Evolutionary conservation across 2,888 invertebrate genomes (phyloP).

Genomic region (Spatulosminthurus flaviceps): DNA sequence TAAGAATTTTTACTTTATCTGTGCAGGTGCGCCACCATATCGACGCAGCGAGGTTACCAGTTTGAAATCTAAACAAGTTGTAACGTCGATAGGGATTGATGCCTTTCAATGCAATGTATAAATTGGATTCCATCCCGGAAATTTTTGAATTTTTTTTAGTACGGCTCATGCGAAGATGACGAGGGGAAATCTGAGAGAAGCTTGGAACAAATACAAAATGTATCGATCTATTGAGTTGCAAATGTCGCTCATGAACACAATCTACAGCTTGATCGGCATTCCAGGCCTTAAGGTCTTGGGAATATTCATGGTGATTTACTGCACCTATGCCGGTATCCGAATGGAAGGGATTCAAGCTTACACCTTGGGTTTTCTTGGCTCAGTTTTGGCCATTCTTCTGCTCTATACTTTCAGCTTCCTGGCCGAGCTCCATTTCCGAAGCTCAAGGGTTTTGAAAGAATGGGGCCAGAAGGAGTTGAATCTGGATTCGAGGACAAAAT

Average conservation of each 20-base stretch:
- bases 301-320: background rate
- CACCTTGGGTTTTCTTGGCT: background rate
- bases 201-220: background rate
- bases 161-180: background rate
- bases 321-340: background rate
- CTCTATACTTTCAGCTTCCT: no score
- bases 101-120: no score
- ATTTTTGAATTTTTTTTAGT: no score
- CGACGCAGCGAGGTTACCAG: background rate
- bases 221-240: background rate
- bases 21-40: background rate
- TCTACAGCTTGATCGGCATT: background rate
- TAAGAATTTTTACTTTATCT: no score
- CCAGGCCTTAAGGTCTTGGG: background rate
- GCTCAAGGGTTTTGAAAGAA: background rate
- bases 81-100: no score
- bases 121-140: no score
- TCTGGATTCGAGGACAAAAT: background rate
- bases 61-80: no score
- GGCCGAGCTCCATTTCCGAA: constrained; percentile 15
- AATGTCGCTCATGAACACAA: background rate
- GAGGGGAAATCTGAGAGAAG: background rate
- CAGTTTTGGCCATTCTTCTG: background rate
- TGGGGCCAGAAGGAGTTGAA: background rate
- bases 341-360: background rate